A percentile compares a stretch with the other conserved stretches of the same genome.
Conservation (phyloP, 1,140 invertebrate species). For the Zaprionus lachaisei region DNA sequence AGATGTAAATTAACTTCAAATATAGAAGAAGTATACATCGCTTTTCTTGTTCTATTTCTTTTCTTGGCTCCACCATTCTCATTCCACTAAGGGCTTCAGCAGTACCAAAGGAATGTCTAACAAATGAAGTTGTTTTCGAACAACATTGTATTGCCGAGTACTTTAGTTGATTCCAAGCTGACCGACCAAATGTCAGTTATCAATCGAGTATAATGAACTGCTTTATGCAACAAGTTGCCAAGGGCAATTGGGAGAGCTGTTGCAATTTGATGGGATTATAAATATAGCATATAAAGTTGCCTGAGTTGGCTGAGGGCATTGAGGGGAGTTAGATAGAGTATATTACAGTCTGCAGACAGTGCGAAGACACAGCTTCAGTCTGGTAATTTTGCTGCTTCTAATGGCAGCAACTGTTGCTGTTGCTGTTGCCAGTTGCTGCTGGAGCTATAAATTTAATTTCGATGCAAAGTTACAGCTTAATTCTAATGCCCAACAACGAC, state of each 20-base stretch:
- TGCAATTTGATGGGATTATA: conserved; percentile 3
- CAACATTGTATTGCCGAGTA: background rate
- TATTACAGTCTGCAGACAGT: conserved; percentile 5
- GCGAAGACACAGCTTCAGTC: conserved; percentile 17
- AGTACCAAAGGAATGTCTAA: background rate
- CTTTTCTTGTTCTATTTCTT: too few species aligned
- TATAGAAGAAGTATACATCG: too few species aligned
- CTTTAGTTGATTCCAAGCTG: background rate
- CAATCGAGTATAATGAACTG: background rate
- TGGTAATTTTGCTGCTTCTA: conserved; percentile 47
- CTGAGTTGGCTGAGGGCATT: background rate
- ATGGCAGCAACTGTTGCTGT: conserved; percentile 31
- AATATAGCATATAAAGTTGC: conserved; percentile 4
- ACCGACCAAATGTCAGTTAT: background rate
- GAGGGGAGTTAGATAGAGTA: background rate
- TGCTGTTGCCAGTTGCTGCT: conserved; percentile 29
- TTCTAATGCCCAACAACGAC: conserved; percentile 63
- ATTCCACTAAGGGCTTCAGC: background rate
- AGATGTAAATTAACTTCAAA: too few species aligned
- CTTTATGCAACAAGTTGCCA: background rate
- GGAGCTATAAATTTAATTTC: conserved; percentile 76
- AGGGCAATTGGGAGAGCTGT: background rate
- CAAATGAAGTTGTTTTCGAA: background rate
- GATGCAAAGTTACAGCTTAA: conserved; percentile 78
- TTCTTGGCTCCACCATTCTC: background rate